A percentile compares a stretch with the other conserved stretches of the same genome.
These are phyloP conservation scores for Globicephala melas DNA, from an alignment of 2,113 vertebrate genomes.

Conservation along the genomic window DNA sequence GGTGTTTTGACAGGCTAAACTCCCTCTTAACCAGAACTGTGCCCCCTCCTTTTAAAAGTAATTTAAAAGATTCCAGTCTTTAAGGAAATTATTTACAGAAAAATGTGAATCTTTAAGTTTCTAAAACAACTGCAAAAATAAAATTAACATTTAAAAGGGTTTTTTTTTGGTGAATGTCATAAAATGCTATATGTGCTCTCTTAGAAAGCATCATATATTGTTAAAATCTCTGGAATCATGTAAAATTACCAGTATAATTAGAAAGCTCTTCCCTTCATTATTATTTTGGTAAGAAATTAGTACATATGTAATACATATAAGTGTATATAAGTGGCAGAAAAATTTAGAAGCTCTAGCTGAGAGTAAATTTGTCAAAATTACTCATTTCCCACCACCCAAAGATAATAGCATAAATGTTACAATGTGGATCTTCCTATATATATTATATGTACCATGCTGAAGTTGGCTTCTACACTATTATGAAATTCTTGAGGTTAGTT, in stretches of 20 bases:
- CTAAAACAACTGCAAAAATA: slow-evolving; percentile 4
- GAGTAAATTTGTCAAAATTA: background rate
- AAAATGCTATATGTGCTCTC: background rate
- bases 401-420: background rate
- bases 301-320: background rate
- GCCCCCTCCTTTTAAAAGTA: background rate
- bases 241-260: background rate
- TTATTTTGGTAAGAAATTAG: slow-evolving; percentile 20
- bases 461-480: background rate
- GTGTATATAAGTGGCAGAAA: background rate
- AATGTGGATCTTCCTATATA: background rate
- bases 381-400: background rate
- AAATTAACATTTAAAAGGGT: background rate
- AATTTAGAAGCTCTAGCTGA: background rate
- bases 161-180: background rate
- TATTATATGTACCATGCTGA: background rate
- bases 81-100: background rate
- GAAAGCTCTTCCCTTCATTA: background rate
- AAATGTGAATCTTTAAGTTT: background rate
- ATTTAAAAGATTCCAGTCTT: background rate
- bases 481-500: background rate
- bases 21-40: background rate
- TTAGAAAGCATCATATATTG: background rate
- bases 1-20: background rate
- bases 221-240: background rate